Evolutionary conservation across 2,797 vertebrate genomes (phyloP), one percentile per base, ranked within the genome.

Genomic region (Urophycis tenuis): DNA sequence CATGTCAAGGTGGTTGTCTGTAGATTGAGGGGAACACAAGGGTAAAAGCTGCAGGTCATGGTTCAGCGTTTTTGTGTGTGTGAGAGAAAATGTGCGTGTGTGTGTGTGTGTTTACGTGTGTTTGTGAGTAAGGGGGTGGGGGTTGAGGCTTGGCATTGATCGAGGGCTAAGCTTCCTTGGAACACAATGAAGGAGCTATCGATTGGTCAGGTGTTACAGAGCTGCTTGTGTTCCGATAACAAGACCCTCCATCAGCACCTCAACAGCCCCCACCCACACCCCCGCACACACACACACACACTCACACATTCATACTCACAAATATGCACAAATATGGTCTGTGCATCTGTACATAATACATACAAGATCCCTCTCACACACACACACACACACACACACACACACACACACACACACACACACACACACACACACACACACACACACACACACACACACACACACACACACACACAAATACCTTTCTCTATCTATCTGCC

Each of bases 161-260:
- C 83, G 74, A 87, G 85, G 73, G 87, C 86, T 90, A 89, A 90
- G 86, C 89, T 88, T 86, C 88, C 88, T 89, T 88, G 85, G 85
- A 91, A 86, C 90, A 92, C 89, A 92, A 91, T 86, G 86, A 89
- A 78, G 81, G 85, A 84, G 78, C 49, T 85, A 92, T 92, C 69
- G 86, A 92, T 90, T 72, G 77, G 74, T 82, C 83, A 87, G 84
- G 87, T 89, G 89, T 90, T 91, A 88, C 83, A 85, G 89, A 90
- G 87, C 87, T 89, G 89, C 88, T 91, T 79, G 76, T 84, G 84
- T 82, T 82, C 87, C 89, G 90, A 92, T 93, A 92, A 91, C 86
- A 89, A 88, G 84, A 82, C 82, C 77, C 81, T 89, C 81, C 77
- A 83, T 79, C 75, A 74, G 75, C 30, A 4, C 77, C 67, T 69